Conservation (phyloP, 1,140 invertebrate species). For the Aporrectodea caliginosa region DNA sequence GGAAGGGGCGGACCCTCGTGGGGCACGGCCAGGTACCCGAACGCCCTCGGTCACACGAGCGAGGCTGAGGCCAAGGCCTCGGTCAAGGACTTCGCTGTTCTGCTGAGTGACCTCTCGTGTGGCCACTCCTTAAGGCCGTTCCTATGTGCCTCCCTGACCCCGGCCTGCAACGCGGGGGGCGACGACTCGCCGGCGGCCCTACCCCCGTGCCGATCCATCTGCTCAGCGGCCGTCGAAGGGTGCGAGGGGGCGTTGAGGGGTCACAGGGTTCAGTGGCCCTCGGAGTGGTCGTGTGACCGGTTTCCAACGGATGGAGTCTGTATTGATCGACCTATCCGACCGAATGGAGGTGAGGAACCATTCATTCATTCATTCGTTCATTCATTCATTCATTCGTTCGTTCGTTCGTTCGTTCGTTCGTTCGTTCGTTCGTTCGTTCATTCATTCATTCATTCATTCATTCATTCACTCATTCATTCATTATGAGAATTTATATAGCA, state of each 20-base stretch:
- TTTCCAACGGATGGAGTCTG: neutral
- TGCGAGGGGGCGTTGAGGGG: neutral
- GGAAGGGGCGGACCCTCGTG: no score
- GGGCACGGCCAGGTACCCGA: neutral
- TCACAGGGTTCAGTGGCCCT: neutral
- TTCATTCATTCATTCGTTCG: no score
- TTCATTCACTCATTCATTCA: no score
- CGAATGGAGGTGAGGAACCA: no score
- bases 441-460: no score
- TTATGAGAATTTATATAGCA: no score
- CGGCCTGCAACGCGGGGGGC: neutral
- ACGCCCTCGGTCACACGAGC: neutral
- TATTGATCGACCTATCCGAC: neutral
- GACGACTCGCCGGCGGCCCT: neutral
- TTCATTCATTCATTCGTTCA: no score
- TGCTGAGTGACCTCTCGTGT: neutral
- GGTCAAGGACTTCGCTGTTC: neutral
- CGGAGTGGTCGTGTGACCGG: neutral
- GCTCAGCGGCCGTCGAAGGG: neutral
- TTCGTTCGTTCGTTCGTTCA: no score
- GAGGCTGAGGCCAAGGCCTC: neutral
- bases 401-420: no score
- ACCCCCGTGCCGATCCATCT: neutral
- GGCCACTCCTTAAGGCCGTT: neutral
- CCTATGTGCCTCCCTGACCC: neutral